Conservation (phyloP, 2,888 invertebrate genomes). For the Strigamia crassipes region DNA sequence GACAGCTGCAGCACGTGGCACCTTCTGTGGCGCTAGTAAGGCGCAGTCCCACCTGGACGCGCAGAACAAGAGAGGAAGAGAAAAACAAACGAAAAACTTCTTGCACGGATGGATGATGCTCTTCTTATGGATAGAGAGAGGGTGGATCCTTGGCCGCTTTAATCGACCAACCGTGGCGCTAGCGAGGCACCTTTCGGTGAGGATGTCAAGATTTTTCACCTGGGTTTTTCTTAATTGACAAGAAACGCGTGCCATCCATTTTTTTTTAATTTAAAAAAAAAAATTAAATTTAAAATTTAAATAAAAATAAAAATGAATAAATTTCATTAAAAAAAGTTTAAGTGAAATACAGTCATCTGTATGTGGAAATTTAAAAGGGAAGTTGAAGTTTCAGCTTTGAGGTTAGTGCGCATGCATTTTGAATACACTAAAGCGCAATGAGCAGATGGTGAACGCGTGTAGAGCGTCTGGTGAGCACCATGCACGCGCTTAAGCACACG, state of each 20-base stretch:
- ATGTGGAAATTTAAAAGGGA: background rate
- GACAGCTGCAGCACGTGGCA: constrained; percentile 40
- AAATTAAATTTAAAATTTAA: background rate
- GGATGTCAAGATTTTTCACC: constrained; percentile 7
- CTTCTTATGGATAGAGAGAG: constrained; percentile 24
- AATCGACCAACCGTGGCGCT: constrained; percentile 24
- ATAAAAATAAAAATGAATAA: background rate
- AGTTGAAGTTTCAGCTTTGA: background rate
- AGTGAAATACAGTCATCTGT: too few relatives aligned
- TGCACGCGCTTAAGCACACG: constrained; percentile 42
- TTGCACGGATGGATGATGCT: constrained; percentile 41
- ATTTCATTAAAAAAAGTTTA: background rate
- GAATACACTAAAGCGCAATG: background rate
- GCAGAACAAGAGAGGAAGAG: constrained; percentile 35
- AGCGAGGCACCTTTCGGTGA: background rate
- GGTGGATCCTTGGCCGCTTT: constrained; percentile 38
- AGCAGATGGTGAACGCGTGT: constrained; percentile 37
- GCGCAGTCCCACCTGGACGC: constrained; percentile 37
- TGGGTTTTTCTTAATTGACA: background rate
- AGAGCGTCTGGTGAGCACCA: constrained; percentile 33
- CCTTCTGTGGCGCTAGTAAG: constrained; percentile 36
- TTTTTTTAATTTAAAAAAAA: too few relatives aligned
- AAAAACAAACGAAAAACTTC: constrained; percentile 41
- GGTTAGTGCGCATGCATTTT: background rate
- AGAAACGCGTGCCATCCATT: background rate